These are phyloP conservation scores for Xiphophorus couchianus DNA, from an alignment of 2,113 vertebrate genomes.

Conservation along the genomic window DNA sequence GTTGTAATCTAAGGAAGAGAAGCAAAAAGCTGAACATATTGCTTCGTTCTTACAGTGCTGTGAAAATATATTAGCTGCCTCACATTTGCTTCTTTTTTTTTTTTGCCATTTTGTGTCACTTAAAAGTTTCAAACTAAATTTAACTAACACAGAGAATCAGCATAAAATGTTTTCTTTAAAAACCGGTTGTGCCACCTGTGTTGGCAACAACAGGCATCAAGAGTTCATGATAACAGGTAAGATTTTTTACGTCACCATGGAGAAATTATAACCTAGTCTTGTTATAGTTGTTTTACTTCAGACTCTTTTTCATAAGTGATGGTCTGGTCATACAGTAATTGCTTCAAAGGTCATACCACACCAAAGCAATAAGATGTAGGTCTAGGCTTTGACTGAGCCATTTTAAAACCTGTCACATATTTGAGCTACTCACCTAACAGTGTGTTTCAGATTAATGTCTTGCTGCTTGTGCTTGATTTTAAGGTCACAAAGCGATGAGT, in stretches of 20 bases:
- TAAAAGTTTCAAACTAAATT: neutral
- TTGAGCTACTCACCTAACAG: no score
- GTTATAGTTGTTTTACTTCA: neutral
- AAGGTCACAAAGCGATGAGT: neutral
- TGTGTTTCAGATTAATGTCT: neutral
- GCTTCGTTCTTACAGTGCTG: neutral
- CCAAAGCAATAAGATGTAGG: neutral
- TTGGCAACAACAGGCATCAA: no score
- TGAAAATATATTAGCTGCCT: no score
- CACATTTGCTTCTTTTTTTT: neutral
- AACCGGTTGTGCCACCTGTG: no score
- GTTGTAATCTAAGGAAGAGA: constrained; percentile 87
- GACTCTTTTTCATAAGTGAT: neutral
- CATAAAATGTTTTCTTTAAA: neutral
- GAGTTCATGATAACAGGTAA: no score
- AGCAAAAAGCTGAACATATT: constrained; percentile 3
- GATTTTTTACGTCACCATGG: no score
- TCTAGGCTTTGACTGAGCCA: neutral
- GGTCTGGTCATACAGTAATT: no score
- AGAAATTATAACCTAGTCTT: neutral
- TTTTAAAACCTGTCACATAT: neutral
- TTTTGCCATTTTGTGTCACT: neutral
- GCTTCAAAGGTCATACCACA: neutral
- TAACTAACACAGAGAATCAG: neutral
- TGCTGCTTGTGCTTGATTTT: neutral